phyloP scores from a whole-genome alignment of 2,113 vertebrate genomes.

The Sisor rabdophorus region DNA sequence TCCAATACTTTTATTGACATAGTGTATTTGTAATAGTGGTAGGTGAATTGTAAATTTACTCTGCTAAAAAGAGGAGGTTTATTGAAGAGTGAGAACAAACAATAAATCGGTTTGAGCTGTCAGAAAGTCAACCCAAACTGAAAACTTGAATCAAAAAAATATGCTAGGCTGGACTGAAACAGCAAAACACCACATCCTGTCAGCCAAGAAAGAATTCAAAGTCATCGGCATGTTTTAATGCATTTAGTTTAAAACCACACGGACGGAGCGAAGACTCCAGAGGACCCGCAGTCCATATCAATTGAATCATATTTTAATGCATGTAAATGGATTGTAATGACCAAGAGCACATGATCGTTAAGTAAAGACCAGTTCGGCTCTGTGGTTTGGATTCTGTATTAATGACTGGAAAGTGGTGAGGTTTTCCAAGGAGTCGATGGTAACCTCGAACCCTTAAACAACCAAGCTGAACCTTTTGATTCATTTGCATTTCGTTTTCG shows the following conservation, averaged over 20 bases:
- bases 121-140: no score
- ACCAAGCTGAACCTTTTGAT: neutral
- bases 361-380: neutral
- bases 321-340: conserved; percentile 13
- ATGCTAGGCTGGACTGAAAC: neutral
- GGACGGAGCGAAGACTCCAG: neutral
- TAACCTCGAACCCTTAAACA: neutral
- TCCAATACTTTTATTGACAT: no score
- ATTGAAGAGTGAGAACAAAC: no score
- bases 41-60: no score
- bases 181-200: neutral
- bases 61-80: no score
- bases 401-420: conserved; percentile 2
- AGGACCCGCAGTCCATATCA: neutral
- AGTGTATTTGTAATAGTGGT: no score
- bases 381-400: conserved; percentile 3
- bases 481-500: neutral
- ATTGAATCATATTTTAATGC: neutral
- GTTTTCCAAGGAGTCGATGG: neutral
- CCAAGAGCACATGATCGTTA: neutral
- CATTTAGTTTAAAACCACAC: neutral
- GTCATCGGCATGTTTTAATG: neutral
- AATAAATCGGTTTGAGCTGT: no score
- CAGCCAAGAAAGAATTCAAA: neutral
- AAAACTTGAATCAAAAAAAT: no score